Conservation (phyloP, 2,113 vertebrate species). For the Eurystomus gularis region DNA sequence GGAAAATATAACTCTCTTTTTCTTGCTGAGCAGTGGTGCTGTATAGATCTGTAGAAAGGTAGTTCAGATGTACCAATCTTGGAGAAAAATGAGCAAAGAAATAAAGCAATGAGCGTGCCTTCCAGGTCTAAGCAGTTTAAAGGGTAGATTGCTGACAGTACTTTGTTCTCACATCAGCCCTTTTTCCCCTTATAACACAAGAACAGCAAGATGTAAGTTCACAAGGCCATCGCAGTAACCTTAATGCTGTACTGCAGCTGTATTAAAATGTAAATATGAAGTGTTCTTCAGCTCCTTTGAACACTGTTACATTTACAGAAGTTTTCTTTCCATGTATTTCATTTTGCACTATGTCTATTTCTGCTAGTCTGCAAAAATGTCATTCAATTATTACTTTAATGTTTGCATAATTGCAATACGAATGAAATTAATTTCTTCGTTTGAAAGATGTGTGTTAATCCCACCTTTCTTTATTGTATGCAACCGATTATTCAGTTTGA, state of each 20-base stretch:
- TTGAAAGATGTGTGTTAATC: conserved; percentile 9
- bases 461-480: not conserved
- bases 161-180: conserved; percentile 84
- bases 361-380: conserved; percentile 50
- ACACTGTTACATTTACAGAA: conserved; percentile 42
- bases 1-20: conserved; percentile 99
- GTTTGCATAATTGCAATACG: conserved; percentile 41
- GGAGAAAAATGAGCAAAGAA: conserved; percentile 97
- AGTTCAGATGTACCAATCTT: conserved; percentile 95
- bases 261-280: conserved; percentile 59
- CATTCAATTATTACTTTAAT: conserved; percentile 54
- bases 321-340: conserved; percentile 34
- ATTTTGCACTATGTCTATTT: conserved; percentile 42
- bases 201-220: conserved; percentile 79
- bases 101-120: conserved; percentile 91
- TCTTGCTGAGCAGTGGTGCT: conserved; percentile 87
- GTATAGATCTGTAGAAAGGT: conserved; percentile 98
- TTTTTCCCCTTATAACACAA: conserved; percentile 72
- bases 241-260: conserved; percentile 57
- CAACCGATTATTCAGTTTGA: not conserved
- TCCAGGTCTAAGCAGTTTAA: conserved; percentile 87
- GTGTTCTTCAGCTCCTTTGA: conserved; percentile 54
- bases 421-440: conserved; percentile 39
- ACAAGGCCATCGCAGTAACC: conserved; percentile 65
- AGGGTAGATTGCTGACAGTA: conserved; percentile 83